A percentile compares a stretch with the other conserved stretches of the same genome.
phyloP scores from a whole-genome alignment of 2,888 invertebrate species.

The Stenoptilia bipunctidactyla region DNA sequence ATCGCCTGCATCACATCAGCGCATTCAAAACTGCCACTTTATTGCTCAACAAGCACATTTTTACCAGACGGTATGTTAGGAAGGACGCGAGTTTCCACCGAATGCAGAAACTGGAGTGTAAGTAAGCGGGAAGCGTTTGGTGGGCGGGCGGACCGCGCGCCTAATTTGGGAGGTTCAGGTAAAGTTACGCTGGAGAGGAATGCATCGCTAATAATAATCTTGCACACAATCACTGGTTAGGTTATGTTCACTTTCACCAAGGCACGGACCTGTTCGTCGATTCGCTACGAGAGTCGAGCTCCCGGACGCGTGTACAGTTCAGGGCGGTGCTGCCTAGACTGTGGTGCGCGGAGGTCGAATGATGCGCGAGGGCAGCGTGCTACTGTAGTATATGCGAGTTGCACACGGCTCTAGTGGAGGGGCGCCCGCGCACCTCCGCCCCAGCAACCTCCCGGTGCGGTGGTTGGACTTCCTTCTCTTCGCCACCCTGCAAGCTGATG shows the following conservation, averaged over 20 bases:
- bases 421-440: conserved; percentile 35
- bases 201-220: conserved; percentile 60
- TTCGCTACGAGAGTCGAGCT: conserved; percentile 66
- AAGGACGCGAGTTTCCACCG: conserved; percentile 34
- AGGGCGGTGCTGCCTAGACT: conserved; percentile 63
- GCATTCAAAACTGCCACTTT: conserved; percentile 48
- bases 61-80: background rate
- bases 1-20: conserved; percentile 42
- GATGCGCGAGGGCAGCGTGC: conserved; percentile 58
- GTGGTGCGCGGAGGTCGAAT: conserved; percentile 68
- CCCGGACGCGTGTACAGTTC: conserved; percentile 64
- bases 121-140: conserved; percentile 45
- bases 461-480: no score
- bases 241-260: conserved; percentile 52
- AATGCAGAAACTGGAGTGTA: conserved; percentile 36
- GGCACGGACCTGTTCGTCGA: conserved; percentile 68
- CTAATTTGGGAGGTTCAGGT: conserved; percentile 72
- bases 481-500: no score
- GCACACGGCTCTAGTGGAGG: conserved; percentile 70
- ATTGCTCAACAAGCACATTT: conserved; percentile 41
- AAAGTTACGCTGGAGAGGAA: conserved; percentile 64
- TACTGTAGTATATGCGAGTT: conserved; percentile 66
- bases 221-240: conserved; percentile 50
- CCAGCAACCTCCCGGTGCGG: conserved; percentile 20
- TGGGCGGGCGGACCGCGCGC: conserved; percentile 53